Evolutionary conservation across 2,888 invertebrate species (phyloP).

Genomic region (Cybosia mesomella): DNA sequence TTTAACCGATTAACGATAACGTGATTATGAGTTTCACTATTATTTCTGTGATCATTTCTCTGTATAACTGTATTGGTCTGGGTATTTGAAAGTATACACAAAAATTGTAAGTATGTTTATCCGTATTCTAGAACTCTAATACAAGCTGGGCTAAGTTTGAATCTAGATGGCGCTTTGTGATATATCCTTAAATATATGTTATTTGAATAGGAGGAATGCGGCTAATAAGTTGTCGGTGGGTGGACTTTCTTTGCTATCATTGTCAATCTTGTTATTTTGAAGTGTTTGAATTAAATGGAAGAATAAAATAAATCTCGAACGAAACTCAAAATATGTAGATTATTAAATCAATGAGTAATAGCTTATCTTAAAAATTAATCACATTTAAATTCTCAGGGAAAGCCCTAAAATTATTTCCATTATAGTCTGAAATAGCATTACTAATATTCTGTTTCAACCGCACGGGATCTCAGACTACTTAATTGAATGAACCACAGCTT

Average conservation of each 20-base stretch:
- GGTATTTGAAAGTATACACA: too few species aligned
- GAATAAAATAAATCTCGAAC: background rate
- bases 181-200: too few species aligned
- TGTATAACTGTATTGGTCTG: too few species aligned
- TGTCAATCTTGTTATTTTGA: background rate
- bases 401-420: background rate
- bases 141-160: too few species aligned
- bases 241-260: background rate
- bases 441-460: conserved; percentile 6
- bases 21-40: too few species aligned
- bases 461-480: conserved; percentile 1
- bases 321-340: too few species aligned
- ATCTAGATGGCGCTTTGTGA: too few species aligned
- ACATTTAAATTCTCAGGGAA: background rate
- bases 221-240: background rate
- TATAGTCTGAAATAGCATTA: background rate
- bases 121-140: too few species aligned
- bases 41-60: too few species aligned
- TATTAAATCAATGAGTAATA: background rate
- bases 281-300: background rate
- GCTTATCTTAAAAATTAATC: background rate
- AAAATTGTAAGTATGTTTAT: too few species aligned
- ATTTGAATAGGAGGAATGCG: background rate
- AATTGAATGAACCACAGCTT: conserved; percentile 28
- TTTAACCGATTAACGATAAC: too few species aligned